Percentiles rank a stretch among this genome's conserved stretches.
phyloP scores from a whole-genome alignment of 2,888 invertebrate genomes.

The Eupithecia pulchellata region DNA sequence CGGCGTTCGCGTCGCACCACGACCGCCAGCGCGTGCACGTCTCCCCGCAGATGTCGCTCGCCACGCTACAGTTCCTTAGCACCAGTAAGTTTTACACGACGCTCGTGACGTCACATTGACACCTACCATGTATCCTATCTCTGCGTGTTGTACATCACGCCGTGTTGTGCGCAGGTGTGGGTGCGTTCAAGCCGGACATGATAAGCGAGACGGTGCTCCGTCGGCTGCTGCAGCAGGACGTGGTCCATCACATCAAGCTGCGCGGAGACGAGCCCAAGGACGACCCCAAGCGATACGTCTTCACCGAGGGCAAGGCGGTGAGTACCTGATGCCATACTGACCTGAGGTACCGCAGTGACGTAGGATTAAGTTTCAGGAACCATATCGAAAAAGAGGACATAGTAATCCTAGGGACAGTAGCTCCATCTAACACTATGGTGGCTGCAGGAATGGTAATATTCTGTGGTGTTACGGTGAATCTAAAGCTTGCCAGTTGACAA shows the following conservation, averaged over 20 bases:
- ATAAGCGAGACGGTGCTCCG: slow-evolving; percentile 96
- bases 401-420: background rate
- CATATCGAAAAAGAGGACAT: background rate
- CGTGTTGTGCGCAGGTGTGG: slow-evolving; percentile 87
- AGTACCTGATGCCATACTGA: slow-evolving; percentile 43
- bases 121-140: background rate
- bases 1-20: slow-evolving; percentile 93
- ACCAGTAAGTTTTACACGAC: slow-evolving; percentile 90
- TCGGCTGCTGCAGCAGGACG: slow-evolving; percentile 95
- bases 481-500: background rate
- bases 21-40: slow-evolving; percentile 93
- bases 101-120: background rate
- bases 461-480: background rate
- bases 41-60: slow-evolving; percentile 96
- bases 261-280: slow-evolving; percentile 87
- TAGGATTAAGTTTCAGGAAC: background rate
- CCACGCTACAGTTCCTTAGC: slow-evolving; percentile 97
- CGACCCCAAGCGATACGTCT: slow-evolving; percentile 90
- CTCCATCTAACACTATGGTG: background rate
- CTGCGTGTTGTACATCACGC: background rate
- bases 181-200: slow-evolving; percentile 92
- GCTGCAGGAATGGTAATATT: background rate
- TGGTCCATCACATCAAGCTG: slow-evolving; percentile 93
- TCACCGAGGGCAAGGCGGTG: slow-evolving; percentile 91
- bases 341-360: too few relatives aligned